Evolutionary conservation across 2,888 invertebrate genomes (phyloP).

Genomic region (Nemapogon koenigi): DNA sequence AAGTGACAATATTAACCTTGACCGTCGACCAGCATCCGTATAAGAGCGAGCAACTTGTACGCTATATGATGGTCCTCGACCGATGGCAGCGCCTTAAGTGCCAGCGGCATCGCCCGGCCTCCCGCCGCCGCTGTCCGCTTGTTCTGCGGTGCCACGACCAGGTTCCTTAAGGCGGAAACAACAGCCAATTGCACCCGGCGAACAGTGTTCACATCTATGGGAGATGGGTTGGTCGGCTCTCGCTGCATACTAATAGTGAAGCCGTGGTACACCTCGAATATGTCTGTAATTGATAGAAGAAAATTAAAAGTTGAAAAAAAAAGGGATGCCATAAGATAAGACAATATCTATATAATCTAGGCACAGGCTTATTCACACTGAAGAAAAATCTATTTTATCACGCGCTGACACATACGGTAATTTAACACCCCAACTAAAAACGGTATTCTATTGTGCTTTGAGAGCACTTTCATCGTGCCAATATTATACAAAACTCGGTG

Average conservation of each 20-base stretch:
- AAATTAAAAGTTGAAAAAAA: no score
- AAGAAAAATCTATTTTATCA: no score
- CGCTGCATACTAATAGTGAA: slow-evolving; percentile 12
- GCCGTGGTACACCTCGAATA: slow-evolving; percentile 38
- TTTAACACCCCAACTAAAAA: no score
- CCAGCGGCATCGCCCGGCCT: slow-evolving; percentile 54
- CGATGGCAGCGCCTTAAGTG: slow-evolving; percentile 74
- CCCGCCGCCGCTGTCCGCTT: slow-evolving; percentile 75
- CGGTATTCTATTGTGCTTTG: no score
- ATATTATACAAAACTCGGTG: no score
- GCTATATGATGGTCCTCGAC: slow-evolving; percentile 80
- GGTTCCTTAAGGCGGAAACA: slow-evolving; percentile 79
- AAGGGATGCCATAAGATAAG: no score
- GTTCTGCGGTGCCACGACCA: slow-evolving; percentile 76
- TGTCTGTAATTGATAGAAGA: slow-evolving; percentile 27
- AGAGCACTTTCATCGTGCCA: no score
- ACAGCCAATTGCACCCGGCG: slow-evolving; percentile 72
- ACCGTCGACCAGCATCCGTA: slow-evolving; percentile 87
- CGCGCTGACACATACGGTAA: no score
- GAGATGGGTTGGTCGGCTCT: slow-evolving; percentile 19
- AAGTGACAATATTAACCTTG: slow-evolving; percentile 61
- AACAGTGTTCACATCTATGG: slow-evolving; percentile 24
- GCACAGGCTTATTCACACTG: no score
- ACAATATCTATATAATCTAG: no score
- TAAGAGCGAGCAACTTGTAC: slow-evolving; percentile 84